Evolutionary conservation across 2,113 vertebrate species (phyloP), one percentile per base, ranked within the genome.

Genomic region (Myrmecophaga tridactyla): DNA sequence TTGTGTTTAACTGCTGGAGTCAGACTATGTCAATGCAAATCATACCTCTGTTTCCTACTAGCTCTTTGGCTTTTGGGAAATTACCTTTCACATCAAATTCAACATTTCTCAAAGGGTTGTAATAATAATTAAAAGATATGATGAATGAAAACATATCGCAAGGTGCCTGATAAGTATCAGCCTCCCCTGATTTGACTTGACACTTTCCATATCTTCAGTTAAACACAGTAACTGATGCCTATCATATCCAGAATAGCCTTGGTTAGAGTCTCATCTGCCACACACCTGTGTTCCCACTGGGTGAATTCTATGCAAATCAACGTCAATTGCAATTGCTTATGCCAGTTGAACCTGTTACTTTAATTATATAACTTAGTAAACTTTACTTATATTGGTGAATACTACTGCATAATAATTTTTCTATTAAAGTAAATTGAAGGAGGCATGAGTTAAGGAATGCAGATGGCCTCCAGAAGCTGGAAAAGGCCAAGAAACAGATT

Each of bases 401-500:
- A 80, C 60, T 78, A 12, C 4, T n/a, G 20, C 7, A 89, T 86
- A 62, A 34, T 13, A 27, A 21, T n/a, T 76, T 91, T 75, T 72
- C 73, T 48, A 18, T 77, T 14, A 95, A 65, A 69, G 53, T 85
- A n/a, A 29, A 21, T 69, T 81, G 43, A 62, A 86, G 53, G 41
- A 60, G 3, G 1, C 6, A 31, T 0, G 1, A 13, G 3, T 3
- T 31, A 36, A 29, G 21, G 31, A 92, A 25, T 17, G 6, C 0
- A 4, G 27, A 31, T 36, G 15, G 29, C 20, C 7, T 89, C 15
- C 4, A 13, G 58, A 67, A 12, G 34, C 11, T 15, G 21, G 21
- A 36, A n/a, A 17, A 4, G 53, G 10, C 8, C 21, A 27, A 34
- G 27, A 15, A 36, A 20, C 39, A 46, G 1, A 9, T 48, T 62